A percentile compares a stretch with the other conserved stretches of the same genome.
Conservation (phyloP, 2,113 vertebrate species). For the Peromyscus maniculatus region DNA sequence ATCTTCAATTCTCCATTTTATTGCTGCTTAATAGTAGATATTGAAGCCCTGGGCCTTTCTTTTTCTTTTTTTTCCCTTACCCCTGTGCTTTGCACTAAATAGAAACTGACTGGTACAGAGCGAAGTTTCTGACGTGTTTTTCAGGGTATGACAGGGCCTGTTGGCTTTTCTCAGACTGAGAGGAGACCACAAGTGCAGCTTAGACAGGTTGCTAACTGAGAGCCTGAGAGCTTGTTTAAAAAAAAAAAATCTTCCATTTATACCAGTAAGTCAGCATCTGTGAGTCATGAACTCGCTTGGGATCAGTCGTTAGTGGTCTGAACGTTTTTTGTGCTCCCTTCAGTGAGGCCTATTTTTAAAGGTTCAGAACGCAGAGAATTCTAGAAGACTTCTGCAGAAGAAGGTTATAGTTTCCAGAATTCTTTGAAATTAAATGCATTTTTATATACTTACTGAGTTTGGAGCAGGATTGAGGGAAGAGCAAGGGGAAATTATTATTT, state of each 20-base stretch:
- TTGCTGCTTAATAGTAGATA: slow-evolving; percentile 32
- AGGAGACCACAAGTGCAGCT: slow-evolving; percentile 84
- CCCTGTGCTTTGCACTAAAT: slow-evolving; percentile 18
- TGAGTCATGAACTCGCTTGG: slow-evolving; percentile 87
- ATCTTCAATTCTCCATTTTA: slow-evolving; percentile 57
- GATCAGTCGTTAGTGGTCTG: slow-evolving; percentile 88
- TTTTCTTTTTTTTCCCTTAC: not conserved
- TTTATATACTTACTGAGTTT: slow-evolving; percentile 35
- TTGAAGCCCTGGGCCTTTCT: not conserved
- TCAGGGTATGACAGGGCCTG: slow-evolving; percentile 18
- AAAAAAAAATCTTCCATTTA: slow-evolving; percentile 58
- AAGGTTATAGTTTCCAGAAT: not conserved
- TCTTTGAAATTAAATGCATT: slow-evolving; percentile 44
- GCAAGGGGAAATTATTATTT: not conserved
- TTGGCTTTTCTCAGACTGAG: slow-evolving; percentile 74
- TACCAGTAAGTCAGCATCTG: slow-evolving; percentile 87
- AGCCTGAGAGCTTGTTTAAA: slow-evolving; percentile 41
- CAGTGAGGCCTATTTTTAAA: slow-evolving; percentile 77
- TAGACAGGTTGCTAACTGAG: slow-evolving; percentile 80
- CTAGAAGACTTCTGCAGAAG: not conserved
- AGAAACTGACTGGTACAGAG: slow-evolving; percentile 50
- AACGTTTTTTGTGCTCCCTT: slow-evolving; percentile 82
- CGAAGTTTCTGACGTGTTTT: slow-evolving; percentile 1
- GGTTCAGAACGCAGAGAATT: slow-evolving; percentile 65
- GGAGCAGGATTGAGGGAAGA: not conserved